Evolutionary conservation across 2,797 vertebrate genomes (phyloP).

Genomic region (Cyclopterus lumpus): DNA sequence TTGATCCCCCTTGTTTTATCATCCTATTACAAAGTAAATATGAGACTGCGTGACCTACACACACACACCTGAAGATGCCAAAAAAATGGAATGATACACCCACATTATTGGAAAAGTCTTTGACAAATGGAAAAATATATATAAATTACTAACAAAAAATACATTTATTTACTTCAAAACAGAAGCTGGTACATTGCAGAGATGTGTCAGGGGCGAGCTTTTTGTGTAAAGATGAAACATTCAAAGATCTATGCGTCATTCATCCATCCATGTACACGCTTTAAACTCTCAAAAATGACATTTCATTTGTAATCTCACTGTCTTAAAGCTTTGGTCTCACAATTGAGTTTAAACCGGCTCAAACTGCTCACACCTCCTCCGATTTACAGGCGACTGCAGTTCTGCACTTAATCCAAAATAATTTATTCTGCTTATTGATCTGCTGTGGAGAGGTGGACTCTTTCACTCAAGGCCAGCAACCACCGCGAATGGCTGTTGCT

Average conservation of each 20-base stretch:
- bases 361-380: conserved; percentile 18
- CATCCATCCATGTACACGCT: conserved; percentile 6
- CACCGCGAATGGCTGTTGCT: conserved; percentile 45
- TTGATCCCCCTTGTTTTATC: background rate
- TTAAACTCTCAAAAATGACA: conserved; percentile 19
- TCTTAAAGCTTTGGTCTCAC: conserved; percentile 40
- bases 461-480: conserved; percentile 35
- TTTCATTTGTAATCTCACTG: conserved; percentile 34
- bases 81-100: conserved; percentile 14
- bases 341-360: conserved; percentile 30
- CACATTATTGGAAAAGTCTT: background rate
- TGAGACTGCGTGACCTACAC: background rate
- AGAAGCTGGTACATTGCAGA: conserved; percentile 14
- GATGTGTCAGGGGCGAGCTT: conserved; percentile 17
- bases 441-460: conserved; percentile 38
- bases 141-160: conserved; percentile 33
- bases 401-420: conserved; percentile 48
- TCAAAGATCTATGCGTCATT: conserved; percentile 28
- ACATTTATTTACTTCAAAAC: conserved; percentile 21
- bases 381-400: conserved; percentile 23
- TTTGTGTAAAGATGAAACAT: conserved; percentile 41
- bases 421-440: conserved; percentile 60
- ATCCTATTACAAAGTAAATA: conserved; percentile 1
- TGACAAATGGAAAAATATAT: conserved; percentile 13
- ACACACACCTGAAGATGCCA: background rate